phyloP scores from a whole-genome alignment of 1,140 invertebrate genomes.

The Rhyacophila brunnea region DNA sequence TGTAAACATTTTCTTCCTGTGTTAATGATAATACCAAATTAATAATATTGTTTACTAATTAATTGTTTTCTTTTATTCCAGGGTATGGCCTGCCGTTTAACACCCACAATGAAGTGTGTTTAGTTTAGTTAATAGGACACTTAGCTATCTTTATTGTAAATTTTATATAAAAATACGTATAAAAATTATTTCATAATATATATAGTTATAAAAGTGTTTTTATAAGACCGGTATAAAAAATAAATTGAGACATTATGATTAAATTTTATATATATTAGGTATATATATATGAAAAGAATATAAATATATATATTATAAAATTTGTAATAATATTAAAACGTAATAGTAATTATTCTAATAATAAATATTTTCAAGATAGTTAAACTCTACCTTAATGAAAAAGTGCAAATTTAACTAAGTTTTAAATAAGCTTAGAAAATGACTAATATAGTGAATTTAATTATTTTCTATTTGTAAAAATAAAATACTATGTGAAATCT shows the following conservation, averaged over 20 bases:
- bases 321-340: slow-evolving; percentile 14
- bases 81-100: slow-evolving; percentile 60
- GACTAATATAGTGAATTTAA: too few species aligned
- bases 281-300: slow-evolving; percentile 10
- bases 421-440: too few species aligned
- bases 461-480: too few species aligned
- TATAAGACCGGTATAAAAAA: slow-evolving; percentile 14
- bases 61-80: slow-evolving; percentile 44
- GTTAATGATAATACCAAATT: too few species aligned
- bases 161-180: slow-evolving; percentile 13
- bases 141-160: slow-evolving; percentile 19
- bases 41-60: too few species aligned
- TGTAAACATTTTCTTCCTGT: too few species aligned
- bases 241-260: slow-evolving; percentile 1
- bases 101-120: slow-evolving; percentile 23
- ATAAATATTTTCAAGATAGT: slow-evolving; percentile 25
- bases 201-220: slow-evolving; percentile 13
- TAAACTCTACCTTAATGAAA: slow-evolving; percentile 27
- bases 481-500: too few species aligned
- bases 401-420: slow-evolving; percentile 30
- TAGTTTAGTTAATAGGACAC: slow-evolving; percentile 6
- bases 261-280: slow-evolving; percentile 6
- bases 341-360: slow-evolving; percentile 17
- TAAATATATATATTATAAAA: slow-evolving; percentile 9
- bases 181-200: slow-evolving; percentile 8